phyloP scores from a whole-genome alignment of 2,888 invertebrate species.

The Corythucha ciliata region DNA sequence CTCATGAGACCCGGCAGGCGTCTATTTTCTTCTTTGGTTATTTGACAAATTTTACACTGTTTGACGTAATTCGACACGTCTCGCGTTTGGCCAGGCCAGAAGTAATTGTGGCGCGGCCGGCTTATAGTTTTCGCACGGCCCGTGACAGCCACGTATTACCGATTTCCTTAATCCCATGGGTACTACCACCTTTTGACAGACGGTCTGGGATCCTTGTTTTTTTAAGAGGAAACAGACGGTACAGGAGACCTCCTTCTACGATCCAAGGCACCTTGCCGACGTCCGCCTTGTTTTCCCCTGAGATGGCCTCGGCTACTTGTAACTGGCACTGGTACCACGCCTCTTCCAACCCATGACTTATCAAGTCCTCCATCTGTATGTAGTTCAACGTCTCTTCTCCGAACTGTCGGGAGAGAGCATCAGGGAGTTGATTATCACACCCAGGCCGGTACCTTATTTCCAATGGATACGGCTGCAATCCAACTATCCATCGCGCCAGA shows the following conservation, averaged over 20 bases:
- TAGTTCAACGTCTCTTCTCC: too few species aligned
- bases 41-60: not conserved
- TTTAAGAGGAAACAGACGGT: too few species aligned
- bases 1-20: slow-evolving; percentile 3
- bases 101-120: not conserved
- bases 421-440: not conserved
- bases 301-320: too few species aligned
- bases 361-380: too few species aligned
- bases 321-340: too few species aligned
- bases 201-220: too few species aligned
- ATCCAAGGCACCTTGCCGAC: too few species aligned
- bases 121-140: slow-evolving; percentile 12
- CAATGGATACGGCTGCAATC: not conserved
- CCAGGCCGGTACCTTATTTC: slow-evolving; percentile 4
- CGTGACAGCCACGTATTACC: not conserved
- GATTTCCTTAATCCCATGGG: not conserved
- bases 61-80: not conserved
- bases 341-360: too few species aligned
- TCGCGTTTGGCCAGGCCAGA: not conserved
- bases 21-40: not conserved
- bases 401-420: not conserved
- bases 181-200: not conserved
- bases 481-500: not conserved
- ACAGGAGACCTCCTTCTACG: too few species aligned
- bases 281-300: too few species aligned